Percentiles rank a stretch among this genome's conserved stretches.
phyloP scores from a whole-genome alignment of 1,140 invertebrate species.

The Bombus huntii region DNA sequence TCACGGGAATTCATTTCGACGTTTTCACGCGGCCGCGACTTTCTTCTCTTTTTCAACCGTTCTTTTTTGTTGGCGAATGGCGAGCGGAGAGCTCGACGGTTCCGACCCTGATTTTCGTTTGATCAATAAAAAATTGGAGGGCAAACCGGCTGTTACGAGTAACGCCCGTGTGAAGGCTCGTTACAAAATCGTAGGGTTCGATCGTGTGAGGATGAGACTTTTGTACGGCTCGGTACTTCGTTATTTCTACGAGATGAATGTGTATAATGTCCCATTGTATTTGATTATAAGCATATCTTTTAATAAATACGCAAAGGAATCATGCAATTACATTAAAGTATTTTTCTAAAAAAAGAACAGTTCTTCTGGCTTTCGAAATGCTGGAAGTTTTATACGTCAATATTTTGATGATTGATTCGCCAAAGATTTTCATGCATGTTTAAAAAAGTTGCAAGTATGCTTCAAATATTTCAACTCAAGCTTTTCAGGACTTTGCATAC shows the following conservation, averaged over 20 bases:
- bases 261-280: too few relatives aligned
- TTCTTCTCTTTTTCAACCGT: not conserved
- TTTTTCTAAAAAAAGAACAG: not conserved
- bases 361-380: not conserved
- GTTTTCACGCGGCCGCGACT: not conserved
- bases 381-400: too few relatives aligned
- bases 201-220: too few relatives aligned
- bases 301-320: not conserved
- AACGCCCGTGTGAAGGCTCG: not conserved
- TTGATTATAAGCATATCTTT: not conserved
- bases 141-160: not conserved
- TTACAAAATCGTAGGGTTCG: not conserved
- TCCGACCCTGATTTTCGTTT: not conserved
- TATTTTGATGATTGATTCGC: too few relatives aligned
- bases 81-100: too few relatives aligned
- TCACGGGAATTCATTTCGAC: slow-evolving; percentile 36
- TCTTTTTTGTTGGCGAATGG: not conserved
- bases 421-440: too few relatives aligned
- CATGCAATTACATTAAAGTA: not conserved
- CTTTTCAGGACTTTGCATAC: too few relatives aligned
- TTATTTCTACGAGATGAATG: too few relatives aligned
- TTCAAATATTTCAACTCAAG: too few relatives aligned
- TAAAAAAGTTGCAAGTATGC: too few relatives aligned
- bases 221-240: too few relatives aligned
- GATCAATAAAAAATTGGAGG: slow-evolving; percentile 20